Percentiles rank a stretch among this genome's conserved stretches.
Evolutionary conservation across 2,797 vertebrate species (phyloP).

Genomic region (Gallinago stenura): DNA sequence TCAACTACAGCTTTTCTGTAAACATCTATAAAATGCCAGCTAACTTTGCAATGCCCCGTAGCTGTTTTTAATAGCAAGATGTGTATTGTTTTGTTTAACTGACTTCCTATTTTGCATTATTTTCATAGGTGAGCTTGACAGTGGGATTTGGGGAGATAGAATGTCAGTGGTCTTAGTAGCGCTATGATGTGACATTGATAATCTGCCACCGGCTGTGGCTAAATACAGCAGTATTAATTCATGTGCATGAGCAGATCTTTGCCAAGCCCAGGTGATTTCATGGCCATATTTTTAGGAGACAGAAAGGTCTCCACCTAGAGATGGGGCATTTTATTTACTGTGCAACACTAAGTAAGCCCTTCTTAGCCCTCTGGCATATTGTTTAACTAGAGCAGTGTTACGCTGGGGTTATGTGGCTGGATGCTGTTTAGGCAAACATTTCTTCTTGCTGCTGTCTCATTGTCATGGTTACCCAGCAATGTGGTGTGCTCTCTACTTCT

Average conservation of each 20-base stretch:
- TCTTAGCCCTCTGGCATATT: constrained; percentile 35
- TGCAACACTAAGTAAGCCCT: not conserved
- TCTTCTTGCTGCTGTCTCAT: constrained; percentile 67
- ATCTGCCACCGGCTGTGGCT: not conserved
- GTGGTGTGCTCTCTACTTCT: constrained; percentile 29
- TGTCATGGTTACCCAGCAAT: constrained; percentile 72
- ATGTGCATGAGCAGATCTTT: not conserved
- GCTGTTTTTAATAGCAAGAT: not conserved
- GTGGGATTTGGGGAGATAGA: not conserved
- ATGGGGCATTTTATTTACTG: not conserved
- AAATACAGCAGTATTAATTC: not conserved
- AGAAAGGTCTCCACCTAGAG: not conserved
- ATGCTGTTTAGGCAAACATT: constrained; percentile 67
- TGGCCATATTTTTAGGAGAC: not conserved
- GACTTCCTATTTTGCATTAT: not conserved
- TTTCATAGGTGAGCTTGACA: not conserved
- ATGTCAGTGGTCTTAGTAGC: not conserved
- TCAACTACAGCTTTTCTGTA: not conserved
- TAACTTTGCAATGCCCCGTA: not conserved
- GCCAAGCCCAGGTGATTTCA: not conserved
- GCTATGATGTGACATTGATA: not conserved
- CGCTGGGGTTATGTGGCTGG: constrained; percentile 56
- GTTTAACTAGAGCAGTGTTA: constrained; percentile 61
- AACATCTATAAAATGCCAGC: not conserved
- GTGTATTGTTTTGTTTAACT: not conserved